These are phyloP conservation scores for Brachyhypopomus gauderio DNA, from an alignment of 2,113 vertebrate genomes.

Conservation along the genomic window DNA sequence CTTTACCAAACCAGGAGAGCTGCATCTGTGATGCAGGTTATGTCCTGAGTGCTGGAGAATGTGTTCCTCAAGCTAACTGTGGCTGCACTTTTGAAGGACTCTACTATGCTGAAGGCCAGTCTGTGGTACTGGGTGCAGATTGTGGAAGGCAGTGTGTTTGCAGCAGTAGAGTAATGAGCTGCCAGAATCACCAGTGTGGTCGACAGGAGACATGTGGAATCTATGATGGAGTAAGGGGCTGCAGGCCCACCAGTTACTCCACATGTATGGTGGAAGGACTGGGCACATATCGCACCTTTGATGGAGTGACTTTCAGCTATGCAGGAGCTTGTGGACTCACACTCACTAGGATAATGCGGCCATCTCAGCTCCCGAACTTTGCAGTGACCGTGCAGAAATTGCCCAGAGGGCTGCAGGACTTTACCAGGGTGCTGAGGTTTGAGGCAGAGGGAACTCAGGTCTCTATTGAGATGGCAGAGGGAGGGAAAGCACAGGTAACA, in stretches of 20 bases:
- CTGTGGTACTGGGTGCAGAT: slow-evolving; percentile 52
- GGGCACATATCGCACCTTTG: slow-evolving; percentile 65
- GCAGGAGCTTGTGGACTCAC: slow-evolving; percentile 63
- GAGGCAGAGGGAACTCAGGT: slow-evolving; percentile 55
- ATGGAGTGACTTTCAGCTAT: slow-evolving; percentile 62
- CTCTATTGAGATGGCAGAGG: slow-evolving; percentile 47
- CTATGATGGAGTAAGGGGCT: slow-evolving; percentile 54
- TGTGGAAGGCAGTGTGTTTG: slow-evolving; percentile 66
- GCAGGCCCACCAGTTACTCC: slow-evolving; percentile 51
- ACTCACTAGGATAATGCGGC: slow-evolving; percentile 57
- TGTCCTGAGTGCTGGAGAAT: slow-evolving; percentile 62
- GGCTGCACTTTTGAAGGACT: slow-evolving; percentile 66
- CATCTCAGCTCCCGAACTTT: slow-evolving; percentile 48
- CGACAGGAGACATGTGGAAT: slow-evolving; percentile 53
- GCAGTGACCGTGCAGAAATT: slow-evolving; percentile 59
- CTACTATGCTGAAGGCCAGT: slow-evolving; percentile 64
- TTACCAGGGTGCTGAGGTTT: slow-evolving; percentile 52
- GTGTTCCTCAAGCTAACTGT: slow-evolving; percentile 61
- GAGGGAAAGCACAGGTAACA: slow-evolving; percentile 54
- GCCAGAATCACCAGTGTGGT: slow-evolving; percentile 52
- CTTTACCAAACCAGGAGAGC: slow-evolving; percentile 58
- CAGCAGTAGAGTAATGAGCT: slow-evolving; percentile 55
- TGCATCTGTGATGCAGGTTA: slow-evolving; percentile 67
- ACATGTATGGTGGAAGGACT: slow-evolving; percentile 62
- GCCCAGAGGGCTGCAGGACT: slow-evolving; percentile 46